phyloP scores from a whole-genome alignment of 2,888 invertebrate species.

The Lingula anatina region DNA sequence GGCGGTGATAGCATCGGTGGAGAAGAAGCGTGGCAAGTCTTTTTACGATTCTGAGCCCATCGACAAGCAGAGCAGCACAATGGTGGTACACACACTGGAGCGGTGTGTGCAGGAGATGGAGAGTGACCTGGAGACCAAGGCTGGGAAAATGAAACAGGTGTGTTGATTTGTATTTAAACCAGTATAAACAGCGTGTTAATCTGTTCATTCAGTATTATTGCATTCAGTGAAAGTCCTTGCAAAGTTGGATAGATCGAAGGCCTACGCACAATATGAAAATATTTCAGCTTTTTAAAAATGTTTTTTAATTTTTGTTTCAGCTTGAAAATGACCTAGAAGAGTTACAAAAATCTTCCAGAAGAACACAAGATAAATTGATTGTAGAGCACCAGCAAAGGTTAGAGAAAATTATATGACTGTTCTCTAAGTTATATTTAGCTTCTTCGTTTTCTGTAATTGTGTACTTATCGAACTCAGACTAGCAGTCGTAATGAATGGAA shows the following conservation, averaged over 20 bases:
- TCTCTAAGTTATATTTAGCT: too few relatives aligned
- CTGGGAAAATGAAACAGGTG: slow-evolving; percentile 28
- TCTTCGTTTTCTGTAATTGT: too few relatives aligned
- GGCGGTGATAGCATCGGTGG: slow-evolving; percentile 26
- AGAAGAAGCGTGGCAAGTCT: slow-evolving; percentile 26
- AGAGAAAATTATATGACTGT: too few relatives aligned
- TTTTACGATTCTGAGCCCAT: slow-evolving; percentile 38
- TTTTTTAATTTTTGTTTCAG: slow-evolving; percentile 22
- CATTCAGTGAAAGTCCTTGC: too few relatives aligned
- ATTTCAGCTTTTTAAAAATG: too few relatives aligned
- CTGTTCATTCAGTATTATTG: neutral
- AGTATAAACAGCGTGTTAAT: neutral
- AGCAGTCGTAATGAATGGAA: too few relatives aligned
- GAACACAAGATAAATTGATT: slow-evolving; percentile 23
- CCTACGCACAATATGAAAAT: too few relatives aligned
- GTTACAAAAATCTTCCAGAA: slow-evolving; percentile 19
- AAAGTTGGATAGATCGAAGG: too few relatives aligned
- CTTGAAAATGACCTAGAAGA: slow-evolving; percentile 26
- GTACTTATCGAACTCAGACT: too few relatives aligned
- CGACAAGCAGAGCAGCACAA: slow-evolving; percentile 25
- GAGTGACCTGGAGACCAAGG: slow-evolving; percentile 22
- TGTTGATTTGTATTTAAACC: neutral
- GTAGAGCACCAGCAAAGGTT: slow-evolving; percentile 34
- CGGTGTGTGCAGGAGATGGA: slow-evolving; percentile 34
- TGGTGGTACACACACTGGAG: slow-evolving; percentile 38